Conservation (phyloP, 2,888 invertebrate species). For the Eulithis testata region DNA sequence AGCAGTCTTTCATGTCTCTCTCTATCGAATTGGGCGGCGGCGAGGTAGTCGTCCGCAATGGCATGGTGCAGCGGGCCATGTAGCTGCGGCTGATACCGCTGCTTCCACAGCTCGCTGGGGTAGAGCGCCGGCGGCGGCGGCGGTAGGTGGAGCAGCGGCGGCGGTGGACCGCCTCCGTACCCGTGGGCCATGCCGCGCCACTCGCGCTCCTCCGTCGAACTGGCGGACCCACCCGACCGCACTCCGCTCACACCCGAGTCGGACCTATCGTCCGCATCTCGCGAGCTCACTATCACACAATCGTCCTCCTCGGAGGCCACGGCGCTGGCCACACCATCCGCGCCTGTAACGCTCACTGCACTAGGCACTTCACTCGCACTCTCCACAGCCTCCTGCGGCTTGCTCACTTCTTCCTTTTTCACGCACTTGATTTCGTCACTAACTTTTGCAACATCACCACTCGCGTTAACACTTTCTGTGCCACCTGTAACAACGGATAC, state of each 20-base stretch:
- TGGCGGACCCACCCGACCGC: slow-evolving; percentile 89
- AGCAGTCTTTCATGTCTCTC: slow-evolving; percentile 88
- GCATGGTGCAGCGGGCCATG: slow-evolving; percentile 82
- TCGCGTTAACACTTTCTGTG: slow-evolving; percentile 74
- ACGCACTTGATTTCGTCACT: slow-evolving; percentile 79
- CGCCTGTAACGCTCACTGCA: slow-evolving; percentile 76
- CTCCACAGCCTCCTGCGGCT: slow-evolving; percentile 55
- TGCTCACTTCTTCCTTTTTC: slow-evolving; percentile 69
- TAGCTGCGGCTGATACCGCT: slow-evolving; percentile 84
- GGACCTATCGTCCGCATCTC: slow-evolving; percentile 84
- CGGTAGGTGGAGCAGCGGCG: slow-evolving; percentile 77
- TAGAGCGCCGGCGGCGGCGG: slow-evolving; percentile 81
- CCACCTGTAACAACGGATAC: slow-evolving; percentile 73
- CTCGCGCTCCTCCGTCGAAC: slow-evolving; percentile 91
- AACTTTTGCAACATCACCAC: slow-evolving; percentile 74
- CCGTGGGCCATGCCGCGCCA: slow-evolving; percentile 90
- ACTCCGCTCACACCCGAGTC: slow-evolving; percentile 91
- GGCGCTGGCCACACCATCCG: slow-evolving; percentile 82
- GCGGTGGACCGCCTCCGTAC: slow-evolving; percentile 87
- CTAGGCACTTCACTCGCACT: slow-evolving; percentile 77
- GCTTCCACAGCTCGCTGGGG: slow-evolving; percentile 86
- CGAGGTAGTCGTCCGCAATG: slow-evolving; percentile 79
- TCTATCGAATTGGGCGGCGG: slow-evolving; percentile 85
- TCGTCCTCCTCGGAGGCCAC: slow-evolving; percentile 86
- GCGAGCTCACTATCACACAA: slow-evolving; percentile 86